These are phyloP conservation scores for Pogonocichla stellata DNA, from an alignment of 2,113 vertebrate species.

Conservation along the genomic window DNA sequence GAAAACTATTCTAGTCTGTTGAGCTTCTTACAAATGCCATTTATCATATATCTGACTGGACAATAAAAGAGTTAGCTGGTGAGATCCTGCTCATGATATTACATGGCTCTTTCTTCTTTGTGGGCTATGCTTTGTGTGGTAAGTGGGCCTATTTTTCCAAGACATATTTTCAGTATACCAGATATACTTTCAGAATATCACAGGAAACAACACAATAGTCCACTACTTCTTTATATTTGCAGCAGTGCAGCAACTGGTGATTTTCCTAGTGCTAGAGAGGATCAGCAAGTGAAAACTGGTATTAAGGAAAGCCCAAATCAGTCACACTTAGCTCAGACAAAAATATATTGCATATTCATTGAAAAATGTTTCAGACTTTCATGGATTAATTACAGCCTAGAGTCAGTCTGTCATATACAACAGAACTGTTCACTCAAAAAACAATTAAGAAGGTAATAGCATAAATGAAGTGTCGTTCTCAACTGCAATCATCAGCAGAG, in stretches of 20 bases:
- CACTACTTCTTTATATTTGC: neutral
- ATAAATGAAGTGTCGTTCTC: neutral
- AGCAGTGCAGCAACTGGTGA: neutral
- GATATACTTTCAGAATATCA: neutral
- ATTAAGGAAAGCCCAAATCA: neutral
- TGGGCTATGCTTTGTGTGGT: neutral
- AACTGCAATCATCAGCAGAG: neutral
- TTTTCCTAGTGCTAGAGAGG: neutral
- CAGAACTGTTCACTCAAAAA: conserved; percentile 12
- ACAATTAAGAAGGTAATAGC: neutral
- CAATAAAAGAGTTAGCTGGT: neutral
- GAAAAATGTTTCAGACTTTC: neutral
- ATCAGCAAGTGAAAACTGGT: neutral
- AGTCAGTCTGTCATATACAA: neutral
- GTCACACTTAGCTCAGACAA: neutral
- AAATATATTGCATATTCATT: neutral
- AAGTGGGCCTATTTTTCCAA: neutral
- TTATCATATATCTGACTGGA: neutral
- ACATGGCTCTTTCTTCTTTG: neutral
- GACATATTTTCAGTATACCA: neutral
- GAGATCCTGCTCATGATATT: neutral
- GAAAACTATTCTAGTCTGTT: neutral
- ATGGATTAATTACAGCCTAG: neutral
- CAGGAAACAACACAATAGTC: neutral
- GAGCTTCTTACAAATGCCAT: neutral